Base-by-base conservation (phyloP, 1,140 invertebrate species). In the Papilio dardanus region DNA sequence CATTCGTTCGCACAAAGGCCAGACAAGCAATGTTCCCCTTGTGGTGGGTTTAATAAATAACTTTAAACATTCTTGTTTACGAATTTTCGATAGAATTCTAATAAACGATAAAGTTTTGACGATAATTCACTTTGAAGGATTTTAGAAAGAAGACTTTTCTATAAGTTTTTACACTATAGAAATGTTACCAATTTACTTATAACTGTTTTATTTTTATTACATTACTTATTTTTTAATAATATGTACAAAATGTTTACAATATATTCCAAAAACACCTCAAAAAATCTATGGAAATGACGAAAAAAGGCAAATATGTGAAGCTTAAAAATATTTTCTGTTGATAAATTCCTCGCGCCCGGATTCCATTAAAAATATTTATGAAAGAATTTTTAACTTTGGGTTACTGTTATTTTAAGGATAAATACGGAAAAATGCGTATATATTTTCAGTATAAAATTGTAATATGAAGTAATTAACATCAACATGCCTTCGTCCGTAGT, bases 341-440 rank as follows among this genome's bases (percentile, higher is more conserved):
- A 62, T 62, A 62, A 62, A 62, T 62, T 62, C 54, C 12, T 28
- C 50, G 24, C 24, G 2, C 12, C 21, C 54, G 30, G 30, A 62
- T 62, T 62, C 54, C 54, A 62, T 62, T 14, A 4, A 62, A 62
- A 62, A 62, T 62, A 62, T 62, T 62, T 14, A 28, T 62, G 24
- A 62, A 62, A 62, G 54, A 14, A 62, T 62, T 62, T 62, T 62
- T 62, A 16, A 62, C 54, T 62, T 62, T 62, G 24, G 54, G 24
- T 62, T 62, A 12, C 14, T 24, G 10, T 30, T 62, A 62, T 62
- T 62, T 62, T 28, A 62, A 28, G 21, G 54, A 62, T 28, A 28
- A 28, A 62, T 3, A 2, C 8, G 24, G 54, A 28, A n/a, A n/a
- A n/a, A n/a, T n/a, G n/a, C n/a, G n/a, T n/a, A n/a, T n/a, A n/a